These are phyloP conservation scores for Aspidapion aeneum DNA, from an alignment of 2,888 invertebrate species.

Conservation along the genomic window DNA sequence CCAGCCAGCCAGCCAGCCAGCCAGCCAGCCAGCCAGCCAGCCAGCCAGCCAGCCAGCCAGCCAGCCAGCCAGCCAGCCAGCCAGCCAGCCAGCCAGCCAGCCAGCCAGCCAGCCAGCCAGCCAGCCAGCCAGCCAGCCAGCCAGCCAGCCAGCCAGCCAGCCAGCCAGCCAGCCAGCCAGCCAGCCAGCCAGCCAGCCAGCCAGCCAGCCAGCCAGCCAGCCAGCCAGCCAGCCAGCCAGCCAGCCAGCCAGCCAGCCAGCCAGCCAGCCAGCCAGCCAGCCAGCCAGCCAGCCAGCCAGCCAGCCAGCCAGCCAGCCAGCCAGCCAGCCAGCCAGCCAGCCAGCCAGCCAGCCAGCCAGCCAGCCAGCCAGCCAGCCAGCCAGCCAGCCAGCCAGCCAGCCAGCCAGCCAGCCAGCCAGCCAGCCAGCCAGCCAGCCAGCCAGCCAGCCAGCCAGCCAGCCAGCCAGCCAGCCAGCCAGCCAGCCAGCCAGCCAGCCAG, in stretches of 20 bases:
- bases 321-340: too few species aligned
- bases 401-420: too few species aligned
- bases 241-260: constrained; percentile 11
- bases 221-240: too few species aligned
- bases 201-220: constrained; percentile 7
- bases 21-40: constrained; percentile 14
- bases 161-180: constrained; percentile 13
- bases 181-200: constrained; percentile 13
- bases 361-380: too few species aligned
- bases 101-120: constrained; percentile 12
- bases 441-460: too few species aligned
- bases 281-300: too few species aligned
- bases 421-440: too few species aligned
- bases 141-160: constrained; percentile 12
- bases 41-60: constrained; percentile 14
- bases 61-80: constrained; percentile 15
- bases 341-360: too few species aligned
- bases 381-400: too few species aligned
- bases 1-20: constrained; percentile 14
- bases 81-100: constrained; percentile 16
- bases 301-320: too few species aligned
- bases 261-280: constrained; percentile 6
- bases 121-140: constrained; percentile 12
- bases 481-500: too few species aligned
- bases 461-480: too few species aligned